Conservation (phyloP, 2,888 invertebrate genomes). For the Folsomia candida region DNA sequence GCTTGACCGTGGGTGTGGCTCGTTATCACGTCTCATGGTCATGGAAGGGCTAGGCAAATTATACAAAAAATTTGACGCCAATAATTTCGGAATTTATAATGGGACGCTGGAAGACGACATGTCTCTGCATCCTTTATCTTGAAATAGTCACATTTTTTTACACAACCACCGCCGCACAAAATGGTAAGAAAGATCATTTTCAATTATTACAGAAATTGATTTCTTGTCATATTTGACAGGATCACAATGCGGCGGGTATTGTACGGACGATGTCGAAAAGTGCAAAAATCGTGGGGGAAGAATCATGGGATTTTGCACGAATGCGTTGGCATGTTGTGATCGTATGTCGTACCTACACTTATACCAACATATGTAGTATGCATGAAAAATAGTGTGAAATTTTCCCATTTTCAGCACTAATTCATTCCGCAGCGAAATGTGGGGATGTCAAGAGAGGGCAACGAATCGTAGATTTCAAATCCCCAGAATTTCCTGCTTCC, state of each 20-base stretch:
- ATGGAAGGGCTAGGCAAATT: neutral
- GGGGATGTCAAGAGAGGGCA: conserved; percentile 32
- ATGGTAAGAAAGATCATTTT: too few species aligned
- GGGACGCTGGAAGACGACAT: too few species aligned
- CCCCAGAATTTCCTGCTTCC: conserved; percentile 38
- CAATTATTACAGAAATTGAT: too few species aligned
- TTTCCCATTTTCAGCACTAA: conserved; percentile 20
- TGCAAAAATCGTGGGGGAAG: conserved; percentile 41
- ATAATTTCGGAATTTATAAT: neutral
- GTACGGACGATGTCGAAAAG: conserved; percentile 35
- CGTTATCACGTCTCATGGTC: neutral
- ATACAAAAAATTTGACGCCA: neutral
- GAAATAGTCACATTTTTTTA: too few species aligned
- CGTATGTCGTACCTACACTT: conserved; percentile 33
- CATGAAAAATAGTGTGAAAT: neutral
- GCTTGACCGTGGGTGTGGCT: neutral
- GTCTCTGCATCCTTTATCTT: too few species aligned
- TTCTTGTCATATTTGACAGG: too few species aligned
- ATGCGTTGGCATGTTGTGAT: conserved; percentile 42
- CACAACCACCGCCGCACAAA: too few species aligned
- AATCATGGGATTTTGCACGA: conserved; percentile 41
- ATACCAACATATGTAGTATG: too few species aligned
- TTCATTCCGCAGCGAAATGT: conserved; percentile 34
- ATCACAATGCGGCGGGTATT: conserved; percentile 45
- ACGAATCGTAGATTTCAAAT: conserved; percentile 36